phyloP scores from a whole-genome alignment of 2,797 vertebrate species.

The Morus bassanus region DNA sequence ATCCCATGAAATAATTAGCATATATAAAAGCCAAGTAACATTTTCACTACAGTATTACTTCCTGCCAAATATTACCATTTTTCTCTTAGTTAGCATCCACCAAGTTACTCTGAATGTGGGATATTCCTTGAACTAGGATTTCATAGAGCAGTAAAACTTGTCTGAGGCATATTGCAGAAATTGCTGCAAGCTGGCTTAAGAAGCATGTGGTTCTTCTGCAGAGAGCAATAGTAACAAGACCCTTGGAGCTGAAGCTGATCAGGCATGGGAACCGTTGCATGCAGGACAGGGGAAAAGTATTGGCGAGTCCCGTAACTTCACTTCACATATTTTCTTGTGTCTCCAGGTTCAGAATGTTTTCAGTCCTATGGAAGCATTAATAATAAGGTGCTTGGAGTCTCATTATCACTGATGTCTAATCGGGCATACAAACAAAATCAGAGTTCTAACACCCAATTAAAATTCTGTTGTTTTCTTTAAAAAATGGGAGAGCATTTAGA shows the following conservation, averaged over 20 bases:
- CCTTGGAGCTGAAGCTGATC: not conserved
- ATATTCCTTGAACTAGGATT: not conserved
- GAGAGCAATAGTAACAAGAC: not conserved
- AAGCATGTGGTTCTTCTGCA: not conserved
- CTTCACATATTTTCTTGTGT: not conserved
- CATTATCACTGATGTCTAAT: not conserved
- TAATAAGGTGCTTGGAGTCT: not conserved
- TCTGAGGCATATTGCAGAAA: not conserved
- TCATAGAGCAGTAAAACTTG: not conserved
- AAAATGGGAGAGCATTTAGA: not conserved
- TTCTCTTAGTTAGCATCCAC: not conserved
- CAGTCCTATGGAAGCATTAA: not conserved
- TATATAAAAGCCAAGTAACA: not conserved
- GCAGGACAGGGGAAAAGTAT: not conserved
- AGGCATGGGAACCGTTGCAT: rapidly evolving
- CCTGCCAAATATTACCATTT: not conserved
- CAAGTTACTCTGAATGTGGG: not conserved
- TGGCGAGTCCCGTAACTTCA: rapidly evolving
- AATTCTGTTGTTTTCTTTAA: not conserved
- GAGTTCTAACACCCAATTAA: not conserved
- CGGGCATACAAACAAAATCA: not conserved
- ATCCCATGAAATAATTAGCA: not conserved
- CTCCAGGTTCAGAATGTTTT: not conserved
- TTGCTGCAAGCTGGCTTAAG: not conserved
- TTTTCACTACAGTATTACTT: not conserved